Evolutionary conservation across 1,140 invertebrate genomes (phyloP), one percentile per base, ranked within the genome.

Genomic region (Agrypnia vestita): DNA sequence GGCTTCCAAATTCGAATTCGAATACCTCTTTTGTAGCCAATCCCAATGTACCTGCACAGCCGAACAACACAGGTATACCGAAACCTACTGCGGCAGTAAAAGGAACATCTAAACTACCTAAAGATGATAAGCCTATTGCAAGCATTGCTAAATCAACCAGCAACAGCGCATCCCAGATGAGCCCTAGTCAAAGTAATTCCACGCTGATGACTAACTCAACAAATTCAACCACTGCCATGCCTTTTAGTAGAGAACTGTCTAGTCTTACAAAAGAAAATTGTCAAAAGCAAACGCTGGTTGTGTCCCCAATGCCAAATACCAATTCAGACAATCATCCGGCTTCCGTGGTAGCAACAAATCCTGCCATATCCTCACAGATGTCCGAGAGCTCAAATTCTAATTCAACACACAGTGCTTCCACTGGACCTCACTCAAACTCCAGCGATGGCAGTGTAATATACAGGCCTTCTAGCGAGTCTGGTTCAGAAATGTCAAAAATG

Each of bases 1-100:
- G 80, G 10, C 49, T 83, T 44, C 17, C 78, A 4, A 81, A 76
- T 76, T 81, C 80, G 8, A 83, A 83, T 80, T 81, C 82, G 13
- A 78, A 75, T 49, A 21, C 47, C 15, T 83, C 80, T 3, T 81
- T 82, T 72, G 76, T 75, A 10, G 17, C 82, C 0, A 80, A 77
- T 25, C 73, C 72, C 7, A 84, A 84, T 62, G 75, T 85, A 73
- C 84, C 86, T 25, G 83, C 84, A 21, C 87, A 85, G 82, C 86
- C 87, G 21, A 76, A 75, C 55, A 78, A 79, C 7, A 96, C 94
- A 9, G 94, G 94, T 13, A 95, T 97, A 84, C 96, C 96, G 0
- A 97, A 97, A 88, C 96, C 96, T 4, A 97, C 95, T 15, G 95
- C 96, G 12, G 94, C 96, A 76, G 95, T 97, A 4, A 97, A 97